A percentile compares a stretch with the other conserved stretches of the same genome.
phyloP scores from a whole-genome alignment of 2,113 vertebrate genomes.

The Seriola dumerili region DNA sequence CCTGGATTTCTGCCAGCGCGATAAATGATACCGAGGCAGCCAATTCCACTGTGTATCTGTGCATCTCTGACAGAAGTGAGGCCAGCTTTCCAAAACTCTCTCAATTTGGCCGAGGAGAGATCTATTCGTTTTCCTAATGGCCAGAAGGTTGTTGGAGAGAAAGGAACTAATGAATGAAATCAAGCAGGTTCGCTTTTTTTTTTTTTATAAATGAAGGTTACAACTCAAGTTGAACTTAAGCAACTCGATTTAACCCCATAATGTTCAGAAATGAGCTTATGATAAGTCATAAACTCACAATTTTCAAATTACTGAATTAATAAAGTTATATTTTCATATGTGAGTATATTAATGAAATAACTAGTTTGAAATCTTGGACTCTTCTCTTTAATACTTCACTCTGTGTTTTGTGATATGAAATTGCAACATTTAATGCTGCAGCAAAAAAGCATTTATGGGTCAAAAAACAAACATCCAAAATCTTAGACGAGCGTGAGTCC shows the following conservation, averaged over 20 bases:
- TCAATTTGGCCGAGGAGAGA: constrained; percentile 24
- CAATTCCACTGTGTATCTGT: constrained; percentile 31
- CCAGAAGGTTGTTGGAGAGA: constrained; percentile 25
- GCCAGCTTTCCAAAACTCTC: constrained; percentile 40
- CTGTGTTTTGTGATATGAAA: too few relatives aligned
- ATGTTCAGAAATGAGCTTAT: not conserved
- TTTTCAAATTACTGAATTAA: too few relatives aligned
- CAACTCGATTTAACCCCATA: constrained; percentile 3
- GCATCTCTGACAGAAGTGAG: constrained; percentile 33
- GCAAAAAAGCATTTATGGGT: too few relatives aligned
- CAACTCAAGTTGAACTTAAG: constrained; percentile 15
- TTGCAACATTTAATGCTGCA: too few relatives aligned
- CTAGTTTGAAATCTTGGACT: too few relatives aligned
- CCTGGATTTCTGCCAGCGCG: constrained; percentile 32
- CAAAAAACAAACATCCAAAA: too few relatives aligned
- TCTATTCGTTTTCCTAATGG: constrained; percentile 58
- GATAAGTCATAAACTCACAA: not conserved
- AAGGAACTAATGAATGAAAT: constrained; percentile 47
- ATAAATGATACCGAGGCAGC: constrained; percentile 29
- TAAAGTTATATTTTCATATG: too few relatives aligned
- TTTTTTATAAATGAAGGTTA: constrained; percentile 30
- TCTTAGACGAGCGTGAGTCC: too few relatives aligned
- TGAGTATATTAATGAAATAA: too few relatives aligned
- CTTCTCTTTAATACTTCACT: too few relatives aligned
- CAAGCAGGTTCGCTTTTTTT: not conserved